Base-by-base conservation (phyloP, 2,113 vertebrate genomes). In the Ceyx margarethae region DNA sequence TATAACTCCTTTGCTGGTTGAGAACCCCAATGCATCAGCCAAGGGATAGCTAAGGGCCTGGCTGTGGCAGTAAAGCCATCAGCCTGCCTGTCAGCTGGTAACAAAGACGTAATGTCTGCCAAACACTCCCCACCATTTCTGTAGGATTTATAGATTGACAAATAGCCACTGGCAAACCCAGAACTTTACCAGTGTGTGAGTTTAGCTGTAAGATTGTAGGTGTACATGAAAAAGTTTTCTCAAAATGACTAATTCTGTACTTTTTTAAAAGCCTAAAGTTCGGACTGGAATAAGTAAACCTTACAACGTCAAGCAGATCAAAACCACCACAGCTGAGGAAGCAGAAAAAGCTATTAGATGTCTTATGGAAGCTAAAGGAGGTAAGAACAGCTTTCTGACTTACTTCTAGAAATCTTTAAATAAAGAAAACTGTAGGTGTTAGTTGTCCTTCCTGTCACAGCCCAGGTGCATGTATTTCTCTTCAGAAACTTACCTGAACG, bases 291-390 rank as follows among this genome's bases (percentile, higher is more conserved):
- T 98, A 85, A 98, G 98, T 69, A 98, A 98, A 79, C 98, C 98
- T 29, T 98, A 98, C 57, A 98, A 98, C 0, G 98, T 98, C 67
- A 98, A 97, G 90, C 98, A 98, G 93, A 98, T 98, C 96, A 98
- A 98, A 95, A 98, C 98, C 14, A 97, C 97, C 62, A 98, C 97
- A 14, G 96, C 97, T 15, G 93, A 97, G 91, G 98, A 98, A 96
- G 98, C 98, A 8, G 97, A 98, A 92, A 97, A 96, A 90, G 97
- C 98, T 3, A 98, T 98, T 79, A 95, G 97, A 33, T 98, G 97
- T 91, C 97, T 98, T 40, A 97, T 98, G 97, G 98, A 98, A 92
- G 96, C 95, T 57, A 93, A 95, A 91, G 97, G 95, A 95, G 97
- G 98, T 98, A 46, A 95, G 95, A 48, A 18, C n/a, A 75, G 46